Base-by-base conservation (phyloP, 2,888 invertebrate species). In the Adelognathus sp. region DNA sequence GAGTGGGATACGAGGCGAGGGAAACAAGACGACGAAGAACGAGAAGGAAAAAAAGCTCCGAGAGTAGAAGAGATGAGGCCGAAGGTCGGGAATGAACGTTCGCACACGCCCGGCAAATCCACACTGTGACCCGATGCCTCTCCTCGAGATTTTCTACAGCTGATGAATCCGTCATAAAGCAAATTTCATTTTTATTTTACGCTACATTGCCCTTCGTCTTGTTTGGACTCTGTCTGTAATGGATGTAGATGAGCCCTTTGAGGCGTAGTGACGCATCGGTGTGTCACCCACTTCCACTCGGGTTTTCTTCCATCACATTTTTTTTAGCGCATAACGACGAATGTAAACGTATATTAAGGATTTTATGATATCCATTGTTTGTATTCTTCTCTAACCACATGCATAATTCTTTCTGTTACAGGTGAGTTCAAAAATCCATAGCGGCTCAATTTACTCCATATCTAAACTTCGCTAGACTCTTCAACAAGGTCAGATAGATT, bases 1-100 rank as follows among this genome's bases (percentile, higher is more conserved):
- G 75, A 66, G 74, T 63, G 86, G 85, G 85, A 87, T 85, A 84
- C 85, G 27, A 73, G 80, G 72, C 74, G 76, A 75, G 79, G 77
- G 81, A 82, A 81, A 82, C 81, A n/a, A n/a, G 85, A 81, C 77
- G 75, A 81, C 82, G 73, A 76, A 82, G 79, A 76, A 74, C 41
- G 41, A 44, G 63, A 56, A 50, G 52, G 80, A 82, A 70, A 54
- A 18, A 66, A 54, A n/a, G n/a, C n/a, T n/a, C 39, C 7, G 41
- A 50, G 70, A 61, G 73, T 66, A 71, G 73, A 76, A 75, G 70
- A 84, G 84, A 83, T 83, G 86, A 86, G 90, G 88, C 83, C 88
- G 87, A 86, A 89, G 90, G 89, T 90, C 88, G 85, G 16, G 82
- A 84, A 85, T 85, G 87, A 87, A 88, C 87, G 87, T 84, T 88